Evolutionary conservation across 2,888 invertebrate species (phyloP).

Genomic region (Torymus auratus): DNA sequence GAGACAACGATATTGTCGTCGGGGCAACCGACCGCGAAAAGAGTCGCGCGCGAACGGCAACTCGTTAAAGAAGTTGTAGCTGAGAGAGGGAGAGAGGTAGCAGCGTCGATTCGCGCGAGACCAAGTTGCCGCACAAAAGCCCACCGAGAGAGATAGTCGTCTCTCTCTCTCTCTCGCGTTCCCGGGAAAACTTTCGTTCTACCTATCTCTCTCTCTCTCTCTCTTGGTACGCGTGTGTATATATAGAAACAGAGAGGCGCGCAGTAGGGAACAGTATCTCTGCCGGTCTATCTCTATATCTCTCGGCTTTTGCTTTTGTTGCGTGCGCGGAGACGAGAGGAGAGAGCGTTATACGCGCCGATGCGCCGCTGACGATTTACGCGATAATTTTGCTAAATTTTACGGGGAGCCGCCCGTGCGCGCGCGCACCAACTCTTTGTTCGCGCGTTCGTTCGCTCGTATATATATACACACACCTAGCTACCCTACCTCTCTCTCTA

Average conservation of each 20-base stretch:
- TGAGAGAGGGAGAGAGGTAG: conserved; percentile 7
- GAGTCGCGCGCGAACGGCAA: conserved; percentile 47
- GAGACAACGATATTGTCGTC: conserved; percentile 41
- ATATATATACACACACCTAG: neutral
- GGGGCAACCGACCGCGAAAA: conserved; percentile 56
- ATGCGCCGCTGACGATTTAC: conserved; percentile 29
- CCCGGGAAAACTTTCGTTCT: conserved; percentile 29
- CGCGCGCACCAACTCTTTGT: neutral
- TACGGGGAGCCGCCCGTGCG: neutral
- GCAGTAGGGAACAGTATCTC: no score
- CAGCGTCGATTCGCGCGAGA: conserved; percentile 20
- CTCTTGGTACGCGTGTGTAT: no score
- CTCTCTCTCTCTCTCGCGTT: no score
- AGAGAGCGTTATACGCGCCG: conserved; percentile 2
- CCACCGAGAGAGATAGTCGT: conserved; percentile 13
- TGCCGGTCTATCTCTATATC: neutral
- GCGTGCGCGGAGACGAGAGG: no score
- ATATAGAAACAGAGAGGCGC: no score
- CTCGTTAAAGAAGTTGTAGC: conserved; percentile 57
- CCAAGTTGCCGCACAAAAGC: conserved; percentile 12
- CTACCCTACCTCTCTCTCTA: no score
- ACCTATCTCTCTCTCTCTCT: conserved; percentile 1
- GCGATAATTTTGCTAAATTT: conserved; percentile 48
- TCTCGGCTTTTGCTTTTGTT: neutral
- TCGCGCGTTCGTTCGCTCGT: neutral